Percentiles rank a stretch among this genome's conserved stretches.
phyloP scores from a whole-genome alignment of 2,113 vertebrate species.

The Gopherus evgoodei region DNA sequence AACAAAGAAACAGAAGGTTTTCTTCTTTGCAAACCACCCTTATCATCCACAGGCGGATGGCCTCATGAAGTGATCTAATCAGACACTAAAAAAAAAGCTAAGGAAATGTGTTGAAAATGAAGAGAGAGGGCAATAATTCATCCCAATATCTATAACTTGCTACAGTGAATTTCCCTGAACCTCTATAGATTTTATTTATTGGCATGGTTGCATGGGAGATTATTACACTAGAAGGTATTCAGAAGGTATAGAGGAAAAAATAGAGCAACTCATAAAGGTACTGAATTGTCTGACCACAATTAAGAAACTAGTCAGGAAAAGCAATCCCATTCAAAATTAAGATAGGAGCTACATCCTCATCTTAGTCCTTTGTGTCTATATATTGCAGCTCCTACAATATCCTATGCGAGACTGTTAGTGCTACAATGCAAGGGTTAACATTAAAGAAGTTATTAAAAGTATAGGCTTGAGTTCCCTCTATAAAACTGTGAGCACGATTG shows the following conservation, averaged over 20 bases:
- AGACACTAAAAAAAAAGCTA: conserved; percentile 16
- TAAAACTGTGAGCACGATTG: background rate
- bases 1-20: background rate
- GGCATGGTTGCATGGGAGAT: background rate
- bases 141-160: background rate
- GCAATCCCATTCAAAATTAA: background rate
- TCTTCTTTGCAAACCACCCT: conserved; percentile 19
- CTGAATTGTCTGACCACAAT: background rate
- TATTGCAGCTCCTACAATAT: accelerated
- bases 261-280: background rate
- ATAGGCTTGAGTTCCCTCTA: background rate
- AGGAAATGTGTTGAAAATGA: background rate
- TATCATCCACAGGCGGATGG: background rate
- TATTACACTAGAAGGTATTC: conserved; percentile 3
- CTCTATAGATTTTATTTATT: conserved; percentile 26
- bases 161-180: background rate
- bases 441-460: background rate
- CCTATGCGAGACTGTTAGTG: background rate
- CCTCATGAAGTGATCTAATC: background rate
- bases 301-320: background rate
- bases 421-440: background rate
- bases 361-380: background rate
- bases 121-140: background rate
- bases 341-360: background rate
- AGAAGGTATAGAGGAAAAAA: background rate